These are phyloP conservation scores for Eupithecia abbreviata DNA, from an alignment of 2,888 invertebrate species.

Conservation along the genomic window DNA sequence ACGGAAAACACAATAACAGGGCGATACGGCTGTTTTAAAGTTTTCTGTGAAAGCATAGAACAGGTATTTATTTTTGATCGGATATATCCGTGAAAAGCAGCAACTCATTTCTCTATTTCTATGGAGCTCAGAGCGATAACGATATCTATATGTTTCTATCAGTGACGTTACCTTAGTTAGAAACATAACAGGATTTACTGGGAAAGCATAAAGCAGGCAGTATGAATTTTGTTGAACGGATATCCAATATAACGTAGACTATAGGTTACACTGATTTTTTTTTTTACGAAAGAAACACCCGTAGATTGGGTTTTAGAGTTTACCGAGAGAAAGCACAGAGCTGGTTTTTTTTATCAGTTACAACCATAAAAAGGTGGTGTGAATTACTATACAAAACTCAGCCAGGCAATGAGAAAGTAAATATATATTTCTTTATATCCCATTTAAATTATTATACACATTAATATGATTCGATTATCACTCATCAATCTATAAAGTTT, in stretches of 20 bases:
- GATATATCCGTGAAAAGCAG: background rate
- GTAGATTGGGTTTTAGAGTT: background rate
- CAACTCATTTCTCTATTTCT: too few relatives aligned
- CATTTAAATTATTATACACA: conserved; percentile 16
- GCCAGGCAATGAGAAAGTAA: background rate
- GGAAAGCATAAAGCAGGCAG: too few relatives aligned
- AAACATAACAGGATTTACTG: too few relatives aligned
- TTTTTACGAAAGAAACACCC: too few relatives aligned
- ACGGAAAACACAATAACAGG: conserved; percentile 8
- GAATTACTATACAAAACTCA: background rate
- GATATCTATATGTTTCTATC: too few relatives aligned
- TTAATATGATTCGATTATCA: conserved; percentile 26
- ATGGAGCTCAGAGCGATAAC: too few relatives aligned
- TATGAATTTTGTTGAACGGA: too few relatives aligned
- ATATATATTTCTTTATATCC: background rate
- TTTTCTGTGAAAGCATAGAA: background rate
- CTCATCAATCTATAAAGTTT: conserved; percentile 38
- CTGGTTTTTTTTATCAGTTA: background rate
- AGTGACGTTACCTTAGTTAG: too few relatives aligned
- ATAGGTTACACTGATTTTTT: too few relatives aligned
- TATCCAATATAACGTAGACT: too few relatives aligned
- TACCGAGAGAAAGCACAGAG: background rate
- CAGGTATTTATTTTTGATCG: background rate
- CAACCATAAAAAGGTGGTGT: background rate
- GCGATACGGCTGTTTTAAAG: background rate